Base-by-base conservation (phyloP, 2,888 invertebrate species). In the Macrophya alboannulata region DNA sequence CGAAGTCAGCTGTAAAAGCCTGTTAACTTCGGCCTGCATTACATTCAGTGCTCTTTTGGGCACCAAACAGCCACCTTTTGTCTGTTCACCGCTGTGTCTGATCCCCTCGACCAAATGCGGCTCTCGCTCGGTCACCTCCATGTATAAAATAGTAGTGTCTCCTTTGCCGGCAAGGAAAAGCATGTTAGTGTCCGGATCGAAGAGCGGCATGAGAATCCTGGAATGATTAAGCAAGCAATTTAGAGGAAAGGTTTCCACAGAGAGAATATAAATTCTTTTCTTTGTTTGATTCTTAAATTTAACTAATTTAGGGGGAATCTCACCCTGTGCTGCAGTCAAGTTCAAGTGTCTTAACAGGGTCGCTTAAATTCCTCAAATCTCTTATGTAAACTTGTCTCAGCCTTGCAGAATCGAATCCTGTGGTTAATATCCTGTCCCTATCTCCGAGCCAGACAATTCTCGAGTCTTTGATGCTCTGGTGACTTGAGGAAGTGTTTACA, bases 21-120 rank as follows among this genome's bases (percentile, higher is more conserved):
- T 95, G 94, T 99, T 98, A 5, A 99, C 99, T 94, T 99, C 99
- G 0, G 98, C 99, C 89, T 98, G 97, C 99, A 99, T 99, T n/a
- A 99, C 98, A 90, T 97, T 97, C 62, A 99, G 94, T 0, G 98
- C 98, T 86, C 98, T 95, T 94, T 99, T 99, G 8, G 99, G 98
- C 76, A 99, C 97, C 87, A 99, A 93, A 90, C 98, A 98, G 3
- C 98, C 98, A 5, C 99, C 99, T 92, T 99, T 98, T 0, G 98
- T 98, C 94, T 99, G 99, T 91, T 99, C 98, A n/a, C 98, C 96
- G 31, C 97, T 97, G 94, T 98, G 98, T 85, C 97, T 95, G 87
- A 97, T 94, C 37, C 99, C 98, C 93, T 98, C 98, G 85, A 97
- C 97, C n/a, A 99, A 94, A 93, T 96, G 98, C 0, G 99, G 98